Percentiles rank a stretch among this genome's conserved stretches.
These are phyloP conservation scores for Pogonus chalceus DNA, from an alignment of 1,140 invertebrate genomes.

Conservation along the genomic window DNA sequence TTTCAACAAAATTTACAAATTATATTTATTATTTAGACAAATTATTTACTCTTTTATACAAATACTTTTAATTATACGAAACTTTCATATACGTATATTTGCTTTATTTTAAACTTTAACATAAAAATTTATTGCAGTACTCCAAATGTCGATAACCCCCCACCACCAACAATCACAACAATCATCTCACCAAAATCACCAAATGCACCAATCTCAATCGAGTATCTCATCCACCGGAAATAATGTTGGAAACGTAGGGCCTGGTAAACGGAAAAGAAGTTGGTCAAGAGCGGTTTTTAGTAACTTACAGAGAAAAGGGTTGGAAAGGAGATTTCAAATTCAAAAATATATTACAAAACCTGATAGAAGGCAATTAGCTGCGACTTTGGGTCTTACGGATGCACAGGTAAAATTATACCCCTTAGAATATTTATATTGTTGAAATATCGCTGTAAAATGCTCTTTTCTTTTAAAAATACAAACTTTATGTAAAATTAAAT, in stretches of 20 bases:
- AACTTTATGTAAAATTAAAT: too few species aligned
- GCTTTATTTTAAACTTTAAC: too few species aligned
- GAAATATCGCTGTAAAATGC: neutral
- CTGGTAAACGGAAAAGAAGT: constrained; percentile 68
- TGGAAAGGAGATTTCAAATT: constrained; percentile 81
- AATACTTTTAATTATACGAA: too few species aligned
- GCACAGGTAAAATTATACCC: constrained; percentile 44
- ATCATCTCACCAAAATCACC: too few species aligned
- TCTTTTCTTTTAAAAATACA: neutral
- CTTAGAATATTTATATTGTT: constrained; percentile 27
- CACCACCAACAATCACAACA: too few species aligned
- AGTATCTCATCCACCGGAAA: neutral
- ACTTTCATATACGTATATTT: too few species aligned
- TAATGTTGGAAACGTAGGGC: constrained; percentile 13
- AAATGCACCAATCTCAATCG: too few species aligned
- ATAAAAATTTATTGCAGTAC: too few species aligned
- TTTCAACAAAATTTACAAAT: too few species aligned
- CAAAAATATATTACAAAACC: constrained; percentile 94
- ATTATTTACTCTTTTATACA: too few species aligned
- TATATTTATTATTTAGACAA: too few species aligned
- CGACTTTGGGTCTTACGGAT: constrained; percentile 82
- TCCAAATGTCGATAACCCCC: too few species aligned
- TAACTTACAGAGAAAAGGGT: constrained; percentile 78
- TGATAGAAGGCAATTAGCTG: constrained; percentile 79
- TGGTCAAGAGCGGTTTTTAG: constrained; percentile 94